Conservation (phyloP, 1,140 invertebrate species). For the Camponotus pennsylvanicus region DNA sequence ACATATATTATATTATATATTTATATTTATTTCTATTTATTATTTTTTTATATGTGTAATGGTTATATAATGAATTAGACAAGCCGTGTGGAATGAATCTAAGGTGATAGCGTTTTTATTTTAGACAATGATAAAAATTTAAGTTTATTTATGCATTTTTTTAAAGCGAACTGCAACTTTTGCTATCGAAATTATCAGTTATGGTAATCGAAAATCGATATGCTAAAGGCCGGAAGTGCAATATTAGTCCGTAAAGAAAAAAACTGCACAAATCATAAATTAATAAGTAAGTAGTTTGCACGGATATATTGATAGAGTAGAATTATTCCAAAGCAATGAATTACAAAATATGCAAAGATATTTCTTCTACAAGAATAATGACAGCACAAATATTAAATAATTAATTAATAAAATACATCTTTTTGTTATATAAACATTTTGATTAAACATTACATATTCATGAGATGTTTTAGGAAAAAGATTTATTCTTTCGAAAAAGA, state of each 20-base stretch:
- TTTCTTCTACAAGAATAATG: background rate
- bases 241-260: slow-evolving; percentile 70
- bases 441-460: background rate
- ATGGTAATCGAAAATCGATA: slow-evolving; percentile 28
- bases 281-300: slow-evolving; percentile 53
- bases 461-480: background rate
- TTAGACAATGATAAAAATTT: background rate
- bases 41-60: slow-evolving; percentile 12
- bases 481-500: background rate
- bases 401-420: slow-evolving; percentile 1
- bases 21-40: slow-evolving; percentile 48
- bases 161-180: background rate
- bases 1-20: slow-evolving; percentile 20
- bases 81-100: background rate
- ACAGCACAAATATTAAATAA: slow-evolving; percentile 14
- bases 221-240: slow-evolving; percentile 78
- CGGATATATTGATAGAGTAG: slow-evolving; percentile 12
- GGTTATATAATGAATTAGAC: background rate
- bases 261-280: slow-evolving; percentile 23
- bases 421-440: slow-evolving; percentile 10
- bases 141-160: background rate
- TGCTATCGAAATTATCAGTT: slow-evolving; percentile 54
- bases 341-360: background rate
- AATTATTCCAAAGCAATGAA: background rate
- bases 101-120: slow-evolving; percentile 37